phyloP scores from a whole-genome alignment of 2,888 invertebrate species.

The Heteromyza rotundicornis region DNA sequence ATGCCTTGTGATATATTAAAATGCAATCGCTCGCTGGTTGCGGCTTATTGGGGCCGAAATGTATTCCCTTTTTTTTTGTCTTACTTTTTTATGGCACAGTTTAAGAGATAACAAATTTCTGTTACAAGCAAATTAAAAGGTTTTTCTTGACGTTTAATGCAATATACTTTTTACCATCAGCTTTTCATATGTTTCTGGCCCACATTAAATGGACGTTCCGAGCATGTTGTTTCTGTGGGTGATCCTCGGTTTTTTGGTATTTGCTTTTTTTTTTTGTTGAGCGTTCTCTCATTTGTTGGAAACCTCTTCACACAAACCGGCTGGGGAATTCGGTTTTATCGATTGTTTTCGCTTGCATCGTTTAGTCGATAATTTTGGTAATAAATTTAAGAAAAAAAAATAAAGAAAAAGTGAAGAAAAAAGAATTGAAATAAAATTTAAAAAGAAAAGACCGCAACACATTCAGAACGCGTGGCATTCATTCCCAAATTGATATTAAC shows the following conservation, averaged over 20 bases:
- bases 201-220: conserved; percentile 27
- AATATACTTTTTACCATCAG: conserved; percentile 37
- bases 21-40: conserved; percentile 39
- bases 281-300: no score
- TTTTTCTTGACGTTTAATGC: conserved; percentile 52
- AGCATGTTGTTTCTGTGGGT: background rate
- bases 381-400: conserved; percentile 42
- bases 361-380: conserved; percentile 58
- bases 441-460: conserved; percentile 28
- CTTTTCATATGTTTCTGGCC: conserved; percentile 9
- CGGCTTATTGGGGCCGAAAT: conserved; percentile 12
- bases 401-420: conserved; percentile 4
- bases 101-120: conserved; percentile 59
- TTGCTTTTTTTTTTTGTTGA: background rate
- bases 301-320: conserved; percentile 19
- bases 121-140: conserved; percentile 60
- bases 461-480: conserved; percentile 41
- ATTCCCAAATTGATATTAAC: conserved; percentile 28
- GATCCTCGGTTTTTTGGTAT: background rate
- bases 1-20: conserved; percentile 49
- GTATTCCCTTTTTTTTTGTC: conserved; percentile 45
- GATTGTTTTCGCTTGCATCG: conserved; percentile 58
- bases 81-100: conserved; percentile 56
- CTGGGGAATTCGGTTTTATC: conserved; percentile 53
- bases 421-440: conserved; percentile 6